Evolutionary conservation across 2,797 vertebrate species (phyloP).

Genomic region (Muraenolepis orangiensis): DNA sequence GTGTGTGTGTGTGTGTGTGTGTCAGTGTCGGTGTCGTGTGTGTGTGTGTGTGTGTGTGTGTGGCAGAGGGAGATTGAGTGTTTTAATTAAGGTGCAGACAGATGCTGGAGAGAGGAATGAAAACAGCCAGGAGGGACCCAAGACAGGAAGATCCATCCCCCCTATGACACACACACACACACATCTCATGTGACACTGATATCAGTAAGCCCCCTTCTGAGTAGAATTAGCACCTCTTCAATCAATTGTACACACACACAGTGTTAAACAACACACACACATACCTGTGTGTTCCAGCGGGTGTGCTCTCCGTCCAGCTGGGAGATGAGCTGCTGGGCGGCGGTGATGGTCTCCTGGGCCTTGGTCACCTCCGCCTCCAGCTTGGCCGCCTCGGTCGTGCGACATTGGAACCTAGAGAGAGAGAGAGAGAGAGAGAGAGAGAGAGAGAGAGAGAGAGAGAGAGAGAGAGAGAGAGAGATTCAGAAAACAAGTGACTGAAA

Average conservation of each 20-base stretch:
- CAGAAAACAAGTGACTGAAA: neutral
- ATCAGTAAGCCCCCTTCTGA: constrained; percentile 44
- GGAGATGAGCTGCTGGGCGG: constrained; percentile 86
- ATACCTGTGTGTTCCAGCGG: constrained; percentile 91
- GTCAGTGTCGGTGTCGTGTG: constrained; percentile 15
- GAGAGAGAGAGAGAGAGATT: neutral
- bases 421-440: neutral
- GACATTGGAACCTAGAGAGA: constrained; percentile 84
- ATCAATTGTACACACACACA: constrained; percentile 13
- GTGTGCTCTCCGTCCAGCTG: constrained; percentile 91
- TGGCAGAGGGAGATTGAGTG: constrained; percentile 67
- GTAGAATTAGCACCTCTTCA: constrained; percentile 44
- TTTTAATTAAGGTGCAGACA: constrained; percentile 75
- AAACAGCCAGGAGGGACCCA: constrained; percentile 67
- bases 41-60: constrained; percentile 34
- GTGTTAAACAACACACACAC: too few species aligned
- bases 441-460: neutral
- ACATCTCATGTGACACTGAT: constrained; percentile 48
- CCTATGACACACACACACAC: constrained; percentile 16
- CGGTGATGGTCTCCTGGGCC: constrained; percentile 88
- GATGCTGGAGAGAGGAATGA: constrained; percentile 67
- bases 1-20: too few species aligned
- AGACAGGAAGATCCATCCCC: constrained; percentile 55
- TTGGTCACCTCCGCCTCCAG: constrained; percentile 89
- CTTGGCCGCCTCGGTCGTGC: constrained; percentile 91